A percentile compares a stretch with the other conserved stretches of the same genome.
Conservation (phyloP, 2,888 invertebrate genomes). For the Parnassius glacialis region DNA sequence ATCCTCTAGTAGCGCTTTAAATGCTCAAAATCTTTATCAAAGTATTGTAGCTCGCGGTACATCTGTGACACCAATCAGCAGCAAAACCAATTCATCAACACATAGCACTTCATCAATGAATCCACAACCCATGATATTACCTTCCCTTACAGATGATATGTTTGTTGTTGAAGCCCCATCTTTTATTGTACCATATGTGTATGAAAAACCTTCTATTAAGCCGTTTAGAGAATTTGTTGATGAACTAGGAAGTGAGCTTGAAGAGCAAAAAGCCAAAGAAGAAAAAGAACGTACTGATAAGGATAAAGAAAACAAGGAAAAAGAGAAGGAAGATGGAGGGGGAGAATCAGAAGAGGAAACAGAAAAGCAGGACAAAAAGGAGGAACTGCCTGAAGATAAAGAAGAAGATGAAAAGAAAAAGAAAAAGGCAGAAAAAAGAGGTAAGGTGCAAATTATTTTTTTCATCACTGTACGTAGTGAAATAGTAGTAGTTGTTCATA, state of each 20-base stretch:
- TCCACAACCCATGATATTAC: conserved; percentile 85
- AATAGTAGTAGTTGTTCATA: no score
- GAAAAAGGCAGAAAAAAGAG: conserved; percentile 55
- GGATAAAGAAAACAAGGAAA: conserved; percentile 50
- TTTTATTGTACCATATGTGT: conserved; percentile 95
- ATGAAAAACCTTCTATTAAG: conserved; percentile 92
- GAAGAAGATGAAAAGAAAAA: conserved; percentile 40
- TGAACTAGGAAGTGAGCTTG: conserved; percentile 83
- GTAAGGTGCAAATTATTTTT: conserved; percentile 34
- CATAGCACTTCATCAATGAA: conserved; percentile 53
- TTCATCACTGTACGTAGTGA: neutral
- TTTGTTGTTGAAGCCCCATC: conserved; percentile 96
- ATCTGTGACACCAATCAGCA: conserved; percentile 61
- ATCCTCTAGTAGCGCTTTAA: conserved; percentile 70
- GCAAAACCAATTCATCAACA: conserved; percentile 48
- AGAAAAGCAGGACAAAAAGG: conserved; percentile 36
- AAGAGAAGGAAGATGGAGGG: conserved; percentile 43
- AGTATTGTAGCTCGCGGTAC: conserved; percentile 67
- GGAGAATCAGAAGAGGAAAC: conserved; percentile 37
- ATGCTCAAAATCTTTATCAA: conserved; percentile 84
- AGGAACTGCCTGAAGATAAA: conserved; percentile 7
- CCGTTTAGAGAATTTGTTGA: conserved; percentile 87
- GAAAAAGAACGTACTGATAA: conserved; percentile 66
- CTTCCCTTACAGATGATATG: conserved; percentile 94
- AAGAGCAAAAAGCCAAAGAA: conserved; percentile 81